A percentile compares a stretch with the other conserved stretches of the same genome.
Conservation (phyloP, 2,888 invertebrate genomes). For the Amphipoea oculea region DNA sequence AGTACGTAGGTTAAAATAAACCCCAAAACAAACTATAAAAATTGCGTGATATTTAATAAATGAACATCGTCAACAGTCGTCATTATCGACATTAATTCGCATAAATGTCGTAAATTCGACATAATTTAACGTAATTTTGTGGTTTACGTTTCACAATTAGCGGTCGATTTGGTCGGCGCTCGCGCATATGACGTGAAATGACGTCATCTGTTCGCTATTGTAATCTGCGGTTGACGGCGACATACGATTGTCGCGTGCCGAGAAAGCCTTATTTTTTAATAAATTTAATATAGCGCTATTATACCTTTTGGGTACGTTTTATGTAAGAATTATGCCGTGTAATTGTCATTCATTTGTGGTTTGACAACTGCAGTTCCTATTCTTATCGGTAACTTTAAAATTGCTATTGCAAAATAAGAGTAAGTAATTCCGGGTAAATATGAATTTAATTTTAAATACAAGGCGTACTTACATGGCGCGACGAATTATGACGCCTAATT, state of each 20-base stretch:
- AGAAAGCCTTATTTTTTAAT: slow-evolving; percentile 66
- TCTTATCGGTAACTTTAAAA: slow-evolving; percentile 6
- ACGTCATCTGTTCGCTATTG: slow-evolving; percentile 74
- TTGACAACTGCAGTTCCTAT: slow-evolving; percentile 29
- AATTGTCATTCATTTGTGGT: slow-evolving; percentile 47
- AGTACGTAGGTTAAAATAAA: not conserved
- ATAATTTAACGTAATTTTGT: slow-evolving; percentile 73
- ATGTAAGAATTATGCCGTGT: slow-evolving; percentile 12
- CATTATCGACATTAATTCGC: slow-evolving; percentile 70
- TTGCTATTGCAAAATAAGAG: not conserved
- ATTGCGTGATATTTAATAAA: slow-evolving; percentile 45
- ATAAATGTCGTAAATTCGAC: slow-evolving; percentile 76
- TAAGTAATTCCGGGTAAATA: not conserved
- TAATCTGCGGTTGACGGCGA: slow-evolving; percentile 71
- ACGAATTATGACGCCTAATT: too few relatives aligned
- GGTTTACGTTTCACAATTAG: slow-evolving; percentile 82
- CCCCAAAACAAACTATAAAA: slow-evolving; percentile 10
- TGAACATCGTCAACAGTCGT: slow-evolving; percentile 34
- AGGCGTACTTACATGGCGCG: too few relatives aligned
- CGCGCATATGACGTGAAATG: slow-evolving; percentile 50
- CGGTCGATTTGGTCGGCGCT: slow-evolving; percentile 73
- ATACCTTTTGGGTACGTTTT: slow-evolving; percentile 45
- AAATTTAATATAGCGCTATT: slow-evolving; percentile 51
- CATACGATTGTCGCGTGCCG: slow-evolving; percentile 73
- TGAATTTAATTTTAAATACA: too few relatives aligned